Evolutionary conservation across 1,140 invertebrate species (phyloP), one percentile per base, ranked within the genome.

Genomic region (Himalopsyche phryganea): DNA sequence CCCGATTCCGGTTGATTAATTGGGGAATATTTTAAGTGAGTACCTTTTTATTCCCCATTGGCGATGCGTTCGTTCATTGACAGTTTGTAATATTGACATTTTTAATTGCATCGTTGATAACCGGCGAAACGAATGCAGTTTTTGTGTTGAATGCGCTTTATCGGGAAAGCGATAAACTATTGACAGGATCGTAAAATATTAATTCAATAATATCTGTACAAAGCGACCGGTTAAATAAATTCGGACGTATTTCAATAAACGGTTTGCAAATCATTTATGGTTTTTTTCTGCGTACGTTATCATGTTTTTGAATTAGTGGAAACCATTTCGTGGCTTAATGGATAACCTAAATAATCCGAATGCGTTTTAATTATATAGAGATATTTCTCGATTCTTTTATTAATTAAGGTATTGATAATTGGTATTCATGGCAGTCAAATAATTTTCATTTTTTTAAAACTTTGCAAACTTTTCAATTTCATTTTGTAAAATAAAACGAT

Each of bases 21-120:
- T 51, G 20, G 41, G 6, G 58, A 60, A 60, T 60, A 53, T 60
- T 60, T 53, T 35, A 19, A 47, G 13, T 40, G 44, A 1, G 13
- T 19, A 28, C 5, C 18, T 48, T 55, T 47, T 47, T 46, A 36
- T 14, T 28, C 14, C 11, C 49, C 14, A 20, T 46, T 28, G 23
- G 4, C 53, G 38, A 15, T 10, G 35, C 33, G 11, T n/a, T 28
- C 23, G 9, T 28, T 28, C 23, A 28, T 28, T 13, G 48, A 44
- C 11, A 35, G 44, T 48, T 18, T 46, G 41, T 36, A 33, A 47
- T 55, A 38, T 36, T 44, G 38, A 53, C 44, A 38, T 38, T 38
- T 50, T 23, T 14, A 33, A 28, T 51, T 53, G 20, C 14, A 28
- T 28, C 23, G 23, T 28, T 28, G 23, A 28, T 28, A 28, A 7